Evolutionary conservation across 2,888 invertebrate genomes (phyloP).

Genomic region (Conops quadrifasciatus): DNA sequence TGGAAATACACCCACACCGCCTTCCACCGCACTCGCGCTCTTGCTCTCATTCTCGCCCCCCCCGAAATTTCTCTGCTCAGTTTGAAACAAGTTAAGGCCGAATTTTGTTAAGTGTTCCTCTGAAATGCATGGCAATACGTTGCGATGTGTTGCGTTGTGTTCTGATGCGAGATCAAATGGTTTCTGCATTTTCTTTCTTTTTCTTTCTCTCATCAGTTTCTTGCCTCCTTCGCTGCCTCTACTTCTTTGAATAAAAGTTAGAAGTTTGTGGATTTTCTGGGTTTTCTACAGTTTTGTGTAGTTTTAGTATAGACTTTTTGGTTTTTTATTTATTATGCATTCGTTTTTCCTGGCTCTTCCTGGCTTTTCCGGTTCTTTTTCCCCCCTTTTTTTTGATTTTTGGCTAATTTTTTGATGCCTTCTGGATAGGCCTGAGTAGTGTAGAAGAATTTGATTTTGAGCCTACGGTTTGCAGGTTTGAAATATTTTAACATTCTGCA

Average conservation of each 20-base stretch:
- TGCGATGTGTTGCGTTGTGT: too few species aligned
- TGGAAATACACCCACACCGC: background rate
- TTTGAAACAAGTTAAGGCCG: constrained; percentile 20
- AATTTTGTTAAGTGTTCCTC: constrained; percentile 33
- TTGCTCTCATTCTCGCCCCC: too few species aligned
- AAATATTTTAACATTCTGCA: constrained; percentile 48
- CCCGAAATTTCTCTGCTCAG: background rate
- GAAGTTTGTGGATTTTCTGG: background rate
- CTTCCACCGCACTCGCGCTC: too few species aligned
- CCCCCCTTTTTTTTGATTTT: constrained; percentile 1
- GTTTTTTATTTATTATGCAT: background rate
- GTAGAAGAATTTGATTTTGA: constrained; percentile 22
- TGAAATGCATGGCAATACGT: constrained; percentile 31
- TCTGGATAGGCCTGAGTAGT: background rate
- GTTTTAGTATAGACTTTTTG: background rate
- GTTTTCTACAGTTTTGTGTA: background rate
- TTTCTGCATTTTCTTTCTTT: constrained; percentile 9
- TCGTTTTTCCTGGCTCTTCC: background rate
- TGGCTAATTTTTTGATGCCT: background rate
- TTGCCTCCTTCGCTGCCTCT: background rate
- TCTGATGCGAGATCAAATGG: constrained; percentile 34
- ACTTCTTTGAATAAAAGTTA: too few species aligned
- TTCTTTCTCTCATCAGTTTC: background rate
- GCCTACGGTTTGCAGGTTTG: constrained; percentile 16
- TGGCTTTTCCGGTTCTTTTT: constrained; percentile 1